A percentile compares a stretch with the other conserved stretches of the same genome.
Conservation (phyloP, 2,113 vertebrate genomes). For the Miniopterus natalensis region DNA sequence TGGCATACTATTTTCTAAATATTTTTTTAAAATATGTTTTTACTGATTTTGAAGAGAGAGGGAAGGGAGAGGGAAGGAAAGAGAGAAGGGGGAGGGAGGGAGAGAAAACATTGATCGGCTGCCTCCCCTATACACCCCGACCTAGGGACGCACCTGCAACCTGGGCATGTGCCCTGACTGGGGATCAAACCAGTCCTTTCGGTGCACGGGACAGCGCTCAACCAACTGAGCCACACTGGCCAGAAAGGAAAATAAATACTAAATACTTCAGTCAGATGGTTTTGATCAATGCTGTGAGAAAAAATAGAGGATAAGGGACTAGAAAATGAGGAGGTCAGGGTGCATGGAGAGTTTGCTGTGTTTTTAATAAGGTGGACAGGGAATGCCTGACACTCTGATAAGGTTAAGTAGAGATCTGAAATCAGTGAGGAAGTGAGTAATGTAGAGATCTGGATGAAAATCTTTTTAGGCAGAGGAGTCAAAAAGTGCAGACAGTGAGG, state of each 20-base stretch:
- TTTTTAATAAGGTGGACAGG: background rate
- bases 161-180: too few species aligned
- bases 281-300: background rate
- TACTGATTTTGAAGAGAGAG: too few species aligned
- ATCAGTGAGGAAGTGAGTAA: background rate
- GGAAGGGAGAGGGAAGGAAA: too few species aligned
- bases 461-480: background rate
- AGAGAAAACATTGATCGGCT: too few species aligned
- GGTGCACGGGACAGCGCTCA: too few species aligned
- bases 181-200: too few species aligned
- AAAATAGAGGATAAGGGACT: background rate
- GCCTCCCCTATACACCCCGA: too few species aligned
- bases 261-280: background rate
- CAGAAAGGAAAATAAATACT: background rate
- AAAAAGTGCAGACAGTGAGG: background rate
- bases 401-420: conserved; percentile 20
- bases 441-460: background rate
- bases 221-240: too few species aligned
- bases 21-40: too few species aligned
- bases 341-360: background rate
- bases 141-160: too few species aligned
- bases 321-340: background rate
- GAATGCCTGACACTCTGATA: background rate
- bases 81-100: too few species aligned
- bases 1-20: background rate